Conservation (phyloP, 2,888 invertebrate genomes). For the Tiliacea citrago region DNA sequence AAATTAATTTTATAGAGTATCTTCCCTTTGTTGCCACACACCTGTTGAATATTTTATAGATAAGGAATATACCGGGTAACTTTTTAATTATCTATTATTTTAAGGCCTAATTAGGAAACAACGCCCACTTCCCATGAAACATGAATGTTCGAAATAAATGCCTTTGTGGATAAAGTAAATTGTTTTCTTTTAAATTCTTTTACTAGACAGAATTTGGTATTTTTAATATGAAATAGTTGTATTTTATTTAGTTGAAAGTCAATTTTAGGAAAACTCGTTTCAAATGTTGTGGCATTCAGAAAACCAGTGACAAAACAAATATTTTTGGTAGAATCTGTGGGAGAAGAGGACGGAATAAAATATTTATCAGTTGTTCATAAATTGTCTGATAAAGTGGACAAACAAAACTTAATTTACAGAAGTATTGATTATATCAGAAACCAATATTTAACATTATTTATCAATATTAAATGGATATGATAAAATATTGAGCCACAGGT, state of each 20-base stretch:
- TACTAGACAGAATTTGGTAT: constrained; percentile 18
- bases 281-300: not conserved
- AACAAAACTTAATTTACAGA: constrained; percentile 40
- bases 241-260: constrained; percentile 7
- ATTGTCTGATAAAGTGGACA: constrained; percentile 16
- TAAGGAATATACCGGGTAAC: constrained; percentile 60
- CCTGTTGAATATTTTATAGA: constrained; percentile 68
- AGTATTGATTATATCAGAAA: constrained; percentile 41
- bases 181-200: constrained; percentile 29
- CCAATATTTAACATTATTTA: constrained; percentile 45
- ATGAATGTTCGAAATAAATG: constrained; percentile 41
- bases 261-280: constrained; percentile 18
- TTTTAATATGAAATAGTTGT: constrained; percentile 33
- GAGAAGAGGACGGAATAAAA: not conserved
- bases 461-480: constrained; percentile 32
- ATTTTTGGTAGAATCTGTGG: not conserved
- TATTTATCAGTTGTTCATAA: constrained; percentile 10
- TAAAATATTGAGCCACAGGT: constrained; percentile 12
- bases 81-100: constrained; percentile 69
- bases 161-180: constrained; percentile 23
- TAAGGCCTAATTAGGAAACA: constrained; percentile 64
- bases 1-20: constrained; percentile 68
- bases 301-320: not conserved
- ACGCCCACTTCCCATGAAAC: constrained; percentile 53
- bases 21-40: constrained; percentile 60